Evolutionary conservation across 2,797 vertebrate genomes (phyloP), one percentile per base, ranked within the genome.

Genomic region (Catostomus latipinnis): DNA sequence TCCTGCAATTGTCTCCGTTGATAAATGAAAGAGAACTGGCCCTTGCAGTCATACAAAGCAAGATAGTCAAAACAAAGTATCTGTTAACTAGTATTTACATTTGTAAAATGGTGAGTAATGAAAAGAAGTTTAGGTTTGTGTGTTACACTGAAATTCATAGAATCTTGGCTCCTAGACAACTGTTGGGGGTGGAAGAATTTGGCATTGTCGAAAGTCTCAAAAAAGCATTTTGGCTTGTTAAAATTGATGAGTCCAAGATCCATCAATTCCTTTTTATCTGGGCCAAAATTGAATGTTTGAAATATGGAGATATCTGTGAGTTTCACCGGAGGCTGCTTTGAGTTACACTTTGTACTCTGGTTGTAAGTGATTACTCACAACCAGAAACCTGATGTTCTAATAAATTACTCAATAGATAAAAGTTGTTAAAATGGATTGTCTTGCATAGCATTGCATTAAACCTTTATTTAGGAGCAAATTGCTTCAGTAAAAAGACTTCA

Each of bases 1-100:
- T 85, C 71, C 70, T 81, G 34, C 48, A 75, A 76, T 79, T 86
- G 62, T 70, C 81, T 67, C 12, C n/a, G 11, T 10, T 46, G 18
- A 57, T 68, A 66, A 69, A 14, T 45, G 1, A 4, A 63, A 66
- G 60, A 76, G 68, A 62, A 58, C 45, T 13, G 1, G 18, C 12
- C 10, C 52, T 80, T 80, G 18, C 68, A 67, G 54, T 46, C 34
- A 54, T 46, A 46, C 54, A 68, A 49, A 10, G 46, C 63, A 68
- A 67, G 45, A 52, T 14, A 68, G 63, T 12, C 65, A 60, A 69
- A 69, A 60, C 16, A 77, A 77, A 68, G 46, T 60, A 9, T 43
- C 75, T 3, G 6, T 50, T 60, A 10, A 46, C 45, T 34, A 14
- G 49, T 63, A 14, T 58, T 63, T 63, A 14, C 56, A 34, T 3